Base-by-base conservation (phyloP, 2,888 invertebrate genomes). In the Petrolisthes manimaculis region DNA sequence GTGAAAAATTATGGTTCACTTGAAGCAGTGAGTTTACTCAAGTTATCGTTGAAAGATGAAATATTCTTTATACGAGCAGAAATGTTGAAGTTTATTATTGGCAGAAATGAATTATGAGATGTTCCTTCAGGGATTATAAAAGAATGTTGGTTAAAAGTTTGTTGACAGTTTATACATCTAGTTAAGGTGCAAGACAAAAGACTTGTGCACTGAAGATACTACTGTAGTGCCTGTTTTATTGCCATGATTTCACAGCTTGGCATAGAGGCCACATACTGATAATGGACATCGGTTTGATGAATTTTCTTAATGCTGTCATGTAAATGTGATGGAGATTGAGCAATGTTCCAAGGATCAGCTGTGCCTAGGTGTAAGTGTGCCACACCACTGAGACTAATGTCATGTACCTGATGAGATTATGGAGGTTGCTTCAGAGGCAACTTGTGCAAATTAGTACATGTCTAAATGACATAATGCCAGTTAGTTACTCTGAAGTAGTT, bases 361-460 rank as follows among this genome's bases (percentile, higher is more conserved):
- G 84, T 88, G 84, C 88, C 88, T 84, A 84, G 84, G 88, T 88
- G 87, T 87, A 84, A 84, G 83, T 88, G 88, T 74, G 88, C 82
- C 88, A 88, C 88, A 88, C 88, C 84, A 75, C 69, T 78, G 69
- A 88, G 84, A 88, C 88, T 88, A 84, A 78, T 88, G 88, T 88
- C 88, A 84, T 88, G 88, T 88, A 88, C 88, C 88, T 88, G 88
- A 88, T 81, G 84, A 83, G 88, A 88, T 88, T 88, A 81, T 84
- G 84, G 81, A 88, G 84, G 84, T 84, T 88, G 88, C 88, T 84
- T 84, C 77, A 74, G 84, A 81, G 83, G 87, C 79, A 69, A 83
- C 87, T 84, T 81, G 84, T 84, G 84, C 86, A 86, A 86, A 86
- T 82, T 86, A 67, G 74, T 82, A 82, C 54, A 77, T 77, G 82